Conservation (phyloP, 1,140 invertebrate genomes). For the Acromyrmex heyeri region DNA sequence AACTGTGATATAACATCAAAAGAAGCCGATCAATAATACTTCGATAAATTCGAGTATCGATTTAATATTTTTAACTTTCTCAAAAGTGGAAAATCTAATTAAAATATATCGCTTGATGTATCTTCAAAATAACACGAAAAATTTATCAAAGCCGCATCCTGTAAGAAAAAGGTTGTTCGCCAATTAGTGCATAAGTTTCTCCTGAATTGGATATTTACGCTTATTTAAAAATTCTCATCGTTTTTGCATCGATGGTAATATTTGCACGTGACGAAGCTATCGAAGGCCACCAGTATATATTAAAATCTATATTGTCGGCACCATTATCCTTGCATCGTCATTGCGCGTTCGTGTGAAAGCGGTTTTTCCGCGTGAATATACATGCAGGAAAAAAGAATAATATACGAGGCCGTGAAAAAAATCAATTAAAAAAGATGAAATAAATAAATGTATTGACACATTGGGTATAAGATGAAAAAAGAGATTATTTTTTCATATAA, state of each 20-base stretch:
- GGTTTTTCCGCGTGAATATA: constrained; percentile 40
- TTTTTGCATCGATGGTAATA: background rate
- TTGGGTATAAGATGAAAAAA: background rate
- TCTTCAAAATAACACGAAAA: background rate
- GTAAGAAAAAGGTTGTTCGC: background rate
- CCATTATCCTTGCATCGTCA: constrained; percentile 31
- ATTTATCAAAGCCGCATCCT: background rate
- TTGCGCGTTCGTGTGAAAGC: constrained; percentile 46
- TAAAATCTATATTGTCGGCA: constrained; percentile 32
- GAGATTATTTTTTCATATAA: background rate
- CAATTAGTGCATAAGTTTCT: background rate
- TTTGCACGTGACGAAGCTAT: constrained; percentile 30
- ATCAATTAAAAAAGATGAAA: constrained; percentile 2
- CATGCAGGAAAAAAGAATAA: constrained; percentile 21
- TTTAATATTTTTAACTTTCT: too few species aligned
- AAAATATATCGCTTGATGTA: background rate
- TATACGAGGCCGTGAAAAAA: constrained; percentile 1
- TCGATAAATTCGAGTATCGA: too few species aligned
- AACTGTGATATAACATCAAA: too few species aligned
- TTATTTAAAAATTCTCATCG: constrained; percentile 5
- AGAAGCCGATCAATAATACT: too few species aligned
- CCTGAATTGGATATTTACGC: background rate
- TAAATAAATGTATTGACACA: background rate
- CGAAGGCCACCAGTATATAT: constrained; percentile 50
- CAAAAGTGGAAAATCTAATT: background rate